Evolutionary conservation across 35 echinoderm and acorn worm species (phyloP).

Genomic region (Diadema setosum): DNA sequence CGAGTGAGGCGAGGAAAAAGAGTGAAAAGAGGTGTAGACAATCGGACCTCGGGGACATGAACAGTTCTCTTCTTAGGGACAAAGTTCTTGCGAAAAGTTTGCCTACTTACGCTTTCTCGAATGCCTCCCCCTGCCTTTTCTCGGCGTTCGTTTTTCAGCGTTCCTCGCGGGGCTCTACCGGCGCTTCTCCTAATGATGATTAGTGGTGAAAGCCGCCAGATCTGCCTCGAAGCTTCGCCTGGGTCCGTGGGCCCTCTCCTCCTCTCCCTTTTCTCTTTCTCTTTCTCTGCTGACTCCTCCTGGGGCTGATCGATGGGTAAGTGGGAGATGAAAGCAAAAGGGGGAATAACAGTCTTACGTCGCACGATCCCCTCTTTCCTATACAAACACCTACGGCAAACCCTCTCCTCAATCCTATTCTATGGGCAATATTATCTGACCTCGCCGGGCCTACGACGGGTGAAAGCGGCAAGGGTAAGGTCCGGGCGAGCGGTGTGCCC

Average conservation of each 20-base stretch:
- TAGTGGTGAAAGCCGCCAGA: neutral
- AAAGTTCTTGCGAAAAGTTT: neutral
- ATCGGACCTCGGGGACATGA: neutral
- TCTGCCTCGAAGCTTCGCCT: constrained; percentile 14
- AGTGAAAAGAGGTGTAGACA: neutral
- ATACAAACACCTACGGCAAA: neutral
- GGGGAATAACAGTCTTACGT: constrained; percentile 2
- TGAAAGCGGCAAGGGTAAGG: constrained; percentile 16
- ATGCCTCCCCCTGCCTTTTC: neutral
- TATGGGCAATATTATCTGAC: neutral
- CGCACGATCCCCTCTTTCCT: constrained; percentile 16
- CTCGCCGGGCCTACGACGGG: neutral
- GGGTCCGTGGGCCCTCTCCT: neutral
- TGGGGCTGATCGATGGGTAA: neutral
- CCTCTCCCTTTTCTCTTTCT: neutral
- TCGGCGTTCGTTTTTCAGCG: neutral
- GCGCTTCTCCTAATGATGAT: constrained; percentile 4
- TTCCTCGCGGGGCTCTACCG: neutral
- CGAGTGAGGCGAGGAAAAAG: neutral
- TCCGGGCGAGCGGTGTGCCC: neutral
- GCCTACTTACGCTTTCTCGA: neutral
- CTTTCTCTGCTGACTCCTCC: too few relatives aligned
- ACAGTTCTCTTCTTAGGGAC: neutral
- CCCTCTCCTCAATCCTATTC: neutral
- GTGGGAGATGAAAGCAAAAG: neutral